Conservation (phyloP, 2,113 vertebrate genomes). For the Spermophilus dauricus region DNA sequence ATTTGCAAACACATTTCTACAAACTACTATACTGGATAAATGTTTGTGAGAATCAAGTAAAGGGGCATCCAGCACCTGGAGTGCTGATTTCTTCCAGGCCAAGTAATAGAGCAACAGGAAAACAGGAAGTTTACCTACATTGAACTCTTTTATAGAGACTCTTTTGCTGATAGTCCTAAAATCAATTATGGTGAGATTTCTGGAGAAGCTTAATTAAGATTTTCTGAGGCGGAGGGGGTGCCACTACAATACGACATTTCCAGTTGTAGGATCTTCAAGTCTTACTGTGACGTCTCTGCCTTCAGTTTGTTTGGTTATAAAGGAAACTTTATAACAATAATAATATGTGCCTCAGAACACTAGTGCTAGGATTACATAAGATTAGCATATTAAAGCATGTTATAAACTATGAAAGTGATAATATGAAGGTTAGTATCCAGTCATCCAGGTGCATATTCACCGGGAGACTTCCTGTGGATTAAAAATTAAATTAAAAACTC, state of each 20-base stretch:
- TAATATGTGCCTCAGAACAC: background rate
- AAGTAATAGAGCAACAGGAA: no score
- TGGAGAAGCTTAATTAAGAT: no score
- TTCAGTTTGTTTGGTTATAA: slow-evolving; percentile 51
- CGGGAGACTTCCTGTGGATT: slow-evolving; percentile 78
- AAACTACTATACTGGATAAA: no score
- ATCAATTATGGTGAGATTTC: no score
- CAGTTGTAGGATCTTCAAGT: background rate
- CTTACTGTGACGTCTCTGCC: slow-evolving; percentile 22
- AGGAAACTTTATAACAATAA: slow-evolving; percentile 59
- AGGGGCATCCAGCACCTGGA: no score
- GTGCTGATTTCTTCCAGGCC: no score
- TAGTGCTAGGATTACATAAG: slow-evolving; percentile 66
- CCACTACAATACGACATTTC: background rate
- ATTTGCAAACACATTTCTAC: no score
- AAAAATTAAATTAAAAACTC: slow-evolving; percentile 87
- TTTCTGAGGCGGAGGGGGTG: no score
- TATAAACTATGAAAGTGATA: slow-evolving; percentile 63
- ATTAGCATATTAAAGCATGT: slow-evolving; percentile 68
- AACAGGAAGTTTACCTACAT: no score
- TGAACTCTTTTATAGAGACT: no score
- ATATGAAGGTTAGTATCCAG: slow-evolving; percentile 23
- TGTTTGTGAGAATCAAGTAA: no score
- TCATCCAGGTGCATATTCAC: slow-evolving; percentile 46
- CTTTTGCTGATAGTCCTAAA: no score